These are phyloP conservation scores for Eristalinus sepulchralis DNA, from an alignment of 2,888 invertebrate species.

Conservation along the genomic window DNA sequence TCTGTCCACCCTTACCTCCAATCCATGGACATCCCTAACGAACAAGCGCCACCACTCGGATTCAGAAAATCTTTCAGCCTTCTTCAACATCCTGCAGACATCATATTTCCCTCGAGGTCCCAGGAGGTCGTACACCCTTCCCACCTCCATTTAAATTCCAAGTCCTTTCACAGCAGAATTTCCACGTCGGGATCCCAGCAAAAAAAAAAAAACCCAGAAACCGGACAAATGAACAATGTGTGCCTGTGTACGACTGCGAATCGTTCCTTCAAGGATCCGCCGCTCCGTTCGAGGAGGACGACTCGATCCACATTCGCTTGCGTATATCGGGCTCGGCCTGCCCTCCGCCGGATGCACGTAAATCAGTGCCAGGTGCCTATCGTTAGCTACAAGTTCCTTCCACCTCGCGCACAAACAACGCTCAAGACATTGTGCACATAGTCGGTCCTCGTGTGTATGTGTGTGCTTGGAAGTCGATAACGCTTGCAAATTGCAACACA, in stretches of 20 bases:
- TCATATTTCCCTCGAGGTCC: not conserved
- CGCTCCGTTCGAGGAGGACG: not conserved
- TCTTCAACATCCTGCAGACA: not conserved
- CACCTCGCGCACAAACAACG: not conserved
- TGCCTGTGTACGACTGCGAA: not conserved
- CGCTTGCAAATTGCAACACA: constrained; percentile 55
- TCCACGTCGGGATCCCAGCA: not conserved
- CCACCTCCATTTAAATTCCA: not conserved
- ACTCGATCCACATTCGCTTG: not conserved
- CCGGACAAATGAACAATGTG: not conserved
- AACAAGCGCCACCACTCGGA: not conserved
- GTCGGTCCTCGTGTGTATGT: not conserved
- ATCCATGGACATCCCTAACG: not conserved
- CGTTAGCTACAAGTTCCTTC: constrained; percentile 32
- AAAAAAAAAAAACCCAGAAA: too few relatives aligned
- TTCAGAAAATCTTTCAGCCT: not conserved
- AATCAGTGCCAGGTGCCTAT: constrained; percentile 64
- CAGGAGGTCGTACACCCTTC: too few relatives aligned
- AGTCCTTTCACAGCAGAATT: not conserved
- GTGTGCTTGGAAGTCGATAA: constrained; percentile 1
- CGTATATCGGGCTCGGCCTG: not conserved
- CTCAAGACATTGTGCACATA: not conserved
- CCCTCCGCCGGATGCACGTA: constrained; percentile 42
- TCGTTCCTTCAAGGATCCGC: not conserved
- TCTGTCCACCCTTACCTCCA: too few relatives aligned